phyloP scores from a whole-genome alignment of 92 coral and sea anemone genomes.

The Heliopora coerulea region DNA sequence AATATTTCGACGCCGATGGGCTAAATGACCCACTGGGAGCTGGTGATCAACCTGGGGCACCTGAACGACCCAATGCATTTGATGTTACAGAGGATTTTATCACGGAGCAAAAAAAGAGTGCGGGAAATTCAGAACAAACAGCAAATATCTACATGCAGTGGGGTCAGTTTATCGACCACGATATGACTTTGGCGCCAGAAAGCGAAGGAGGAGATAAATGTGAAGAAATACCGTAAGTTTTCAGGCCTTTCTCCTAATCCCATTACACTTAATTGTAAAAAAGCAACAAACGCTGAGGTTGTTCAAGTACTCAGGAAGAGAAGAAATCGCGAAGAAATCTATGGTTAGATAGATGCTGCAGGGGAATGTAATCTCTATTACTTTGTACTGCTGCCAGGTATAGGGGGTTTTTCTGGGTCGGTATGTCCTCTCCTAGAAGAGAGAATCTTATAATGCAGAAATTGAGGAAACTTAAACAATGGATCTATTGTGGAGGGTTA shows the following conservation, averaged over 20 bases:
- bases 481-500: no score
- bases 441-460: no score
- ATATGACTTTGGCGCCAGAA: conserved; percentile 10
- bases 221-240: conserved; percentile 10
- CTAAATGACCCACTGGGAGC: conserved; percentile 14
- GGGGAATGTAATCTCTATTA: no score
- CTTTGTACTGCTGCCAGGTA: no score
- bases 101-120: neutral
- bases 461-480: no score
- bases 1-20: conserved; percentile 22
- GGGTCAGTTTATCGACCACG: conserved; percentile 30
- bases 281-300: no score
- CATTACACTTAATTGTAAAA: no score
- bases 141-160: conserved; percentile 26
- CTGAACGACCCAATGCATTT: conserved; percentile 12
- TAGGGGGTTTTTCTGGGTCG: no score
- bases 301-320: no score
- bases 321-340: no score
- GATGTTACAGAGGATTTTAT: conserved; percentile 19
- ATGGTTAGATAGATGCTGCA: no score
- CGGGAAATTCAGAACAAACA: neutral
- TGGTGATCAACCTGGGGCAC: conserved; percentile 1
- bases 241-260: neutral
- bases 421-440: no score
- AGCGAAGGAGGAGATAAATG: conserved; percentile 16